Percentiles rank a stretch among this genome's conserved stretches.
Conservation (phyloP, 2,888 invertebrate genomes). For the Seira ritae region DNA sequence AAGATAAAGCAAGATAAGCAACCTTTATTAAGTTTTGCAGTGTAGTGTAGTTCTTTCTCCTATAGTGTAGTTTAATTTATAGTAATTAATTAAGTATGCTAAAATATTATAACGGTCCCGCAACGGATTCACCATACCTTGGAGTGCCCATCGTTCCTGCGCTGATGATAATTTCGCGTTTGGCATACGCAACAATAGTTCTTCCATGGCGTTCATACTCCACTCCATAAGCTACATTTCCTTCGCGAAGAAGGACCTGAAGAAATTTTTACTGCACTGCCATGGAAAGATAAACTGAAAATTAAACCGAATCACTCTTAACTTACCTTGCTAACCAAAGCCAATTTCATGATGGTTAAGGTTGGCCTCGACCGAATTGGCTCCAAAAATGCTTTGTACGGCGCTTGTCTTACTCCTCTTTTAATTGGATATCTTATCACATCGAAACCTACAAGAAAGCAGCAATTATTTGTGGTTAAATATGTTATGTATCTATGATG, state of each 20-base stretch:
- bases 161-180: neutral
- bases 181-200: slow-evolving; percentile 2
- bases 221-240: slow-evolving; percentile 67
- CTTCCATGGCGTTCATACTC: slow-evolving; percentile 66
- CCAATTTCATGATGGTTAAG: slow-evolving; percentile 31
- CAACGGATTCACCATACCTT: no score
- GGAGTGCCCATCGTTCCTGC: neutral
- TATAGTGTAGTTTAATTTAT: no score
- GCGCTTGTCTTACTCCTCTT: slow-evolving; percentile 38
- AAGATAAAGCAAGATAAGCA: neutral
- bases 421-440: slow-evolving; percentile 26
- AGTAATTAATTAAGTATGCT: neutral
- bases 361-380: slow-evolving; percentile 29
- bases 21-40: neutral
- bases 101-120: neutral
- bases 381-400: slow-evolving; percentile 54
- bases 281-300: no score
- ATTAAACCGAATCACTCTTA: neutral
- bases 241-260: slow-evolving; percentile 56
- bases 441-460: slow-evolving; percentile 30
- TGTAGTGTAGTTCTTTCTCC: no score
- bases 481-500: neutral
- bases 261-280: slow-evolving; percentile 15
- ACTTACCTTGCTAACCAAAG: slow-evolving; percentile 13
- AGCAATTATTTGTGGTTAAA: neutral